A percentile compares a stretch with the other conserved stretches of the same genome.
Evolutionary conservation across 2,113 vertebrate species (phyloP).

Genomic region (Nicator chloris): DNA sequence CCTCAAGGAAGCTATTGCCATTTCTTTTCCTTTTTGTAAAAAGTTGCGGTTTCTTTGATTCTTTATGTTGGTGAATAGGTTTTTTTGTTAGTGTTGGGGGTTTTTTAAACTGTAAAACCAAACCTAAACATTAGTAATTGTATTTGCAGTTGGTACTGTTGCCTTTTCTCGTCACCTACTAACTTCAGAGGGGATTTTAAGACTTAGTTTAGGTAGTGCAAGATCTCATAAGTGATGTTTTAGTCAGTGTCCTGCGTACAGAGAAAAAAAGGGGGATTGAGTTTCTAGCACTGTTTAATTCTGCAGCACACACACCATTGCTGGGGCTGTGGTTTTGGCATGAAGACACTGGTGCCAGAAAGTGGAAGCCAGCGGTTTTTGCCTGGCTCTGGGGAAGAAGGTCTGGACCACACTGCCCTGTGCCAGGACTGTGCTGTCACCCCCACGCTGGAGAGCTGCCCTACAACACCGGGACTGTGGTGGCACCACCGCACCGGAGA

Average conservation of each 20-base stretch:
- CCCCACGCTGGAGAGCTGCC: rapidly evolving
- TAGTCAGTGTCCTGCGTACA: not conserved
- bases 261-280: too few relatives aligned
- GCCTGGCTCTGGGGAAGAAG: not conserved
- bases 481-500: rapidly evolving
- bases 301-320: not conserved
- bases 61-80: not conserved
- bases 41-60: not conserved
- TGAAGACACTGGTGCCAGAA: not conserved
- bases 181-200: not conserved
- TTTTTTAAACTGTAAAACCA: not conserved
- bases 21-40: not conserved
- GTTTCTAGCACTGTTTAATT: not conserved
- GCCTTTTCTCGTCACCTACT: not conserved
- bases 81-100: not conserved
- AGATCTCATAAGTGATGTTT: not conserved
- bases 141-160: not conserved
- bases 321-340: not conserved
- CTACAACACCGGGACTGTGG: not conserved
- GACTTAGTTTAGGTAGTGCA: not conserved
- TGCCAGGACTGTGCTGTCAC: not conserved
- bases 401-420: not conserved
- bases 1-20: not conserved
- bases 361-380: not conserved
- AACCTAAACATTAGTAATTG: not conserved